These are phyloP conservation scores for Ranitomeya imitator DNA, from an alignment of 2,113 vertebrate species.

Conservation along the genomic window DNA sequence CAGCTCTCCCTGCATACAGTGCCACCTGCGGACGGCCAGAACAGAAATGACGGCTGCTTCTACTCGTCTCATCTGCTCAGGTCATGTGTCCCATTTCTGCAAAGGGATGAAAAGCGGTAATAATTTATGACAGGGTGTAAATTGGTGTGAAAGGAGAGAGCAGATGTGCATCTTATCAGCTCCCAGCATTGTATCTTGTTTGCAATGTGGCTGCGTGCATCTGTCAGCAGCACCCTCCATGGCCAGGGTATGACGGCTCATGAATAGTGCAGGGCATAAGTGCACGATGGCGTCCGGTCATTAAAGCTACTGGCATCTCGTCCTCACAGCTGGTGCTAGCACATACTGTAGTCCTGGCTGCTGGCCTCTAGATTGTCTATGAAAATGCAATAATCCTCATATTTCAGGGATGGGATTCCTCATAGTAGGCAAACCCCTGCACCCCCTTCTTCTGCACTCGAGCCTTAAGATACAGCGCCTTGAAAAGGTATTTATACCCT, in stretches of 20 bases:
- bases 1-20: neutral
- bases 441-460: too few relatives aligned
- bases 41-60: constrained; percentile 1
- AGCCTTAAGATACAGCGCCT: too few relatives aligned
- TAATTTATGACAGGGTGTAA: constrained; percentile 34
- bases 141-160: constrained; percentile 40
- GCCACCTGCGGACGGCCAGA: neutral
- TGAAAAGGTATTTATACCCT: too few relatives aligned
- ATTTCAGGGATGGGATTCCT: too few relatives aligned
- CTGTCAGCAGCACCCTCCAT: neutral
- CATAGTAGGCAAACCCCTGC: too few relatives aligned
- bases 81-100: constrained; percentile 5
- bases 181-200: neutral
- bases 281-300: neutral
- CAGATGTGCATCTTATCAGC: constrained; percentile 3
- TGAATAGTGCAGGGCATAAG: neutral
- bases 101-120: constrained; percentile 20
- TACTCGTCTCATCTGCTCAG: neutral
- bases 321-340: neutral
- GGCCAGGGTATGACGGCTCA: neutral
- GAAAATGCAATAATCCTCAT: too few relatives aligned
- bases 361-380: neutral
- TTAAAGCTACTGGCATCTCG: neutral
- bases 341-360: neutral
- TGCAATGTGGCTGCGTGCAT: neutral